Evolutionary conservation across 2,797 vertebrate genomes (phyloP).

Genomic region (Pseudocheirus occidentalis): DNA sequence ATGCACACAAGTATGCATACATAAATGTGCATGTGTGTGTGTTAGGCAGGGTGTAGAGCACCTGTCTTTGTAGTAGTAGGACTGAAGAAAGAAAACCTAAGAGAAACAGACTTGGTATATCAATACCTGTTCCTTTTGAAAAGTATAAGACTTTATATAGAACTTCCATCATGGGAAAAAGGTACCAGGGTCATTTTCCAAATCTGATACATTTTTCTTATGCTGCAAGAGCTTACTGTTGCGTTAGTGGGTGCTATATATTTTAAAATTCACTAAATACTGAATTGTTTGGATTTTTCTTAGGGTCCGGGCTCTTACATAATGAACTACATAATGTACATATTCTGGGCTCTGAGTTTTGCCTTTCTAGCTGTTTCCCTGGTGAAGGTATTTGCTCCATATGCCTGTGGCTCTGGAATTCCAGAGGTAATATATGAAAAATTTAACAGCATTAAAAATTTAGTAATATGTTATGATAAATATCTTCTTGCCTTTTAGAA

Average conservation of each 20-base stretch:
- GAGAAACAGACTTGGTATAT: constrained; percentile 18
- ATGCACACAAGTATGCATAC: too few relatives aligned
- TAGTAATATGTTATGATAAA: background rate
- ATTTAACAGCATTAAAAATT: background rate
- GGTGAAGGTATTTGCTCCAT: constrained; percentile 98
- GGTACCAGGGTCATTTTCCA: background rate
- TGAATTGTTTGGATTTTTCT: constrained; percentile 63
- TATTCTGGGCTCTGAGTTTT: constrained; percentile 97
- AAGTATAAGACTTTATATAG: constrained; percentile 17
- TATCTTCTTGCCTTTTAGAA: background rate
- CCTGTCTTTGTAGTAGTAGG: constrained; percentile 16
- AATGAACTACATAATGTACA: constrained; percentile 99
- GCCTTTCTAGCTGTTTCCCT: constrained; percentile 97
- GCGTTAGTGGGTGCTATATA: background rate
- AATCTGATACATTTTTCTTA: background rate
- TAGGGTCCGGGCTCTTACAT: constrained; percentile 99
- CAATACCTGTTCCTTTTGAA: background rate
- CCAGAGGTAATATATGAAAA: constrained; percentile 91
- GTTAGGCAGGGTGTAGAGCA: constrained; percentile 1
- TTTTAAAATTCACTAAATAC: constrained; percentile 3
- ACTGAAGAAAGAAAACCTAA: background rate
- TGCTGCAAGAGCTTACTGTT: background rate
- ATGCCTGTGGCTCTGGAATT: constrained; percentile 98
- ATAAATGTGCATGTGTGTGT: too few relatives aligned
- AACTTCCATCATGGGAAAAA: constrained; percentile 31